Evolutionary conservation across 37 sponge, comb jelly and placozoan genomes (phyloP), one percentile per base, ranked within the genome.

Genomic region (Ephydatia muelleri): DNA sequence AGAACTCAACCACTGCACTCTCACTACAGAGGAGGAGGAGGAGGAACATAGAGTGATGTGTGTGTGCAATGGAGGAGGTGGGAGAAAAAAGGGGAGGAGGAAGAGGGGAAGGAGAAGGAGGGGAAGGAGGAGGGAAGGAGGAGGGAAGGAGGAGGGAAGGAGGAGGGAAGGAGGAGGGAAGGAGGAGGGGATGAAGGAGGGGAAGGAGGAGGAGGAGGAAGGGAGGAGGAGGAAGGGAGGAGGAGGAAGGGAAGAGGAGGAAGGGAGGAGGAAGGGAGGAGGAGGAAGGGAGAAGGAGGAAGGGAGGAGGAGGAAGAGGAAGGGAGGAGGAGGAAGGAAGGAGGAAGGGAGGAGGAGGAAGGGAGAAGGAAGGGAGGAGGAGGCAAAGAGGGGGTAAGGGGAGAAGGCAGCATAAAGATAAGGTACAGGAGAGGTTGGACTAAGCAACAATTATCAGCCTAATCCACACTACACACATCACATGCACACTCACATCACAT

Each of bases 1-100:
- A 94, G 38, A 83, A 80, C 2, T 38, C 12, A 0, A 88, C 14
- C 14, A 94, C 79, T 34, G 65, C 28, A 0, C 35, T 38, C 84
- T 94, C 91, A 84, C 94, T 86, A n/a, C n/a, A n/a, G n/a, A n/a
- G n/a, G n/a, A n/a, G n/a, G n/a, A n/a, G n/a, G n/a, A n/a, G n/a
- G n/a, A n/a, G 67, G 16, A 16, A 65, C 21, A 21, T 21, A 16
- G 67, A 65, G 21, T 23, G 21, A 65, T 21, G 16, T 65, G 21
- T 16, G 67, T 23, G 21, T 23, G 67, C 16, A 65, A 65, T 65
- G 67, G 67, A 65, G 21, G 21, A 65, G 67, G 67, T 21, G 67
- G 21, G 21, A 65, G 21, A 65, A 65, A 21, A 65, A 65, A 65
- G 21, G 67, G n/a, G n/a, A n/a, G 67, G 21, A 65, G 21, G 21